Evolutionary conservation across 37 sponge, comb jelly and placozoan genomes (phyloP), one percentile per base, ranked within the genome.

Genomic region (Beroe forskalii): DNA sequence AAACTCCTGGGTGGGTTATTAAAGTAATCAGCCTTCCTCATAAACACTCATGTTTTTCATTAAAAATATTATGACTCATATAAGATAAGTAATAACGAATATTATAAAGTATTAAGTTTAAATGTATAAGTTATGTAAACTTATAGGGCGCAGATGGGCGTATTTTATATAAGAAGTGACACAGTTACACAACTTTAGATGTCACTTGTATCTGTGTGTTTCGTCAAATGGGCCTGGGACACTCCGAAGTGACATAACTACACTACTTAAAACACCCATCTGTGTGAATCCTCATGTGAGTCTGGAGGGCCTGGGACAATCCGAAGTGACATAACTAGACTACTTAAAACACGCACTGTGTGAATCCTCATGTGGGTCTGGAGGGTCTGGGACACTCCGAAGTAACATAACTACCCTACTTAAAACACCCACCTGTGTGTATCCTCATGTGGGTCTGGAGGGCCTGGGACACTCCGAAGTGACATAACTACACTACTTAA

Each of bases 381-480:
- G 4, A 72, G 75, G 8, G 75, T 39, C 75, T 72, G 75, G 40
- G 75, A 36, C 37, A 72, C 75, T 36, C 75, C 75, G 20, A 80
- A n/a, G n/a, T n/a, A n/a, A n/a, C n/a, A n/a, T n/a, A n/a, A n/a
- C n/a, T n/a, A n/a, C n/a, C n/a, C n/a, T n/a, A n/a, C n/a, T n/a
- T n/a, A n/a, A n/a, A n/a, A n/a, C n/a, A n/a, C n/a, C n/a, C n/a
- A n/a, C n/a, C n/a, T n/a, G 75, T 72, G 20, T 72, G 75, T 33
- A 72, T 72, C 38, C 75, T 32, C 75, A 72, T 72, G 75, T 72
- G 75, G 35, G 75, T 72, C 75, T 72, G 75, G 4, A 72, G 75
- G 35, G 75, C 75, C 75, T 72, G 75, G 40, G 75, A 36, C 37
- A 72, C 75, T 36, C 75, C 75, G 22, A 72, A 72, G 0, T 39